A percentile compares a stretch with the other conserved stretches of the same genome.
These are phyloP conservation scores for Whitmania pigra DNA, from an alignment of 1,140 invertebrate species.

Conservation along the genomic window DNA sequence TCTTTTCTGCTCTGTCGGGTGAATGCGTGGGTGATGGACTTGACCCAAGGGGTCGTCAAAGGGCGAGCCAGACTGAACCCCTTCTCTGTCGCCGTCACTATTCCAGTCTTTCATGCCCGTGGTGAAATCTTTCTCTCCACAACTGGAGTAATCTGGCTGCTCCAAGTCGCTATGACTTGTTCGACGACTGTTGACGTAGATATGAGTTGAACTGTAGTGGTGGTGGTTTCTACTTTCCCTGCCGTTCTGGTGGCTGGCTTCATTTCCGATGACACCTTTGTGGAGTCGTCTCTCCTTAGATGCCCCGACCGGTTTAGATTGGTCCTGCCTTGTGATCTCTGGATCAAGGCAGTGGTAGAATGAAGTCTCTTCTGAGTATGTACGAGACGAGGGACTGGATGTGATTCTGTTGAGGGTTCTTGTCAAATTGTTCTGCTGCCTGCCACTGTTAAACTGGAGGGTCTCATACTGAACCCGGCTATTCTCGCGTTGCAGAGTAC, in stretches of 20 bases:
- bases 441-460: slow-evolving; percentile 54
- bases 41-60: not conserved
- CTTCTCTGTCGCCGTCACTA: slow-evolving; percentile 16
- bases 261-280: too few relatives aligned
- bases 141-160: not conserved
- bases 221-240: too few relatives aligned
- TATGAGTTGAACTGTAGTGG: too few relatives aligned
- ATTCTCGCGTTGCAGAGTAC: not conserved
- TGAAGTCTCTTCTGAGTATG: not conserved
- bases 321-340: not conserved
- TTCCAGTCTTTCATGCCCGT: slow-evolving; percentile 14
- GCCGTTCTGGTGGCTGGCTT: too few relatives aligned
- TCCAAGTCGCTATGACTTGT: slow-evolving; percentile 18
- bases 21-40: slow-evolving; percentile 3
- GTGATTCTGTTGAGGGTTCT: slow-evolving; percentile 49
- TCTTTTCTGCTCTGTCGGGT: slow-evolving; percentile 9
- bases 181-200: not conserved
- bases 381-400: slow-evolving; percentile 29
- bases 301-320: too few relatives aligned
- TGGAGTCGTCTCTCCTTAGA: too few relatives aligned
- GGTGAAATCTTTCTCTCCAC: not conserved
- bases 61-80: not conserved
- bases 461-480: not conserved
- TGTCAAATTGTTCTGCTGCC: slow-evolving; percentile 59
- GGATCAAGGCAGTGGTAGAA: not conserved